Evolutionary conservation across 2,113 vertebrate genomes (phyloP).

Genomic region (Psilopogon haemacephalus): DNA sequence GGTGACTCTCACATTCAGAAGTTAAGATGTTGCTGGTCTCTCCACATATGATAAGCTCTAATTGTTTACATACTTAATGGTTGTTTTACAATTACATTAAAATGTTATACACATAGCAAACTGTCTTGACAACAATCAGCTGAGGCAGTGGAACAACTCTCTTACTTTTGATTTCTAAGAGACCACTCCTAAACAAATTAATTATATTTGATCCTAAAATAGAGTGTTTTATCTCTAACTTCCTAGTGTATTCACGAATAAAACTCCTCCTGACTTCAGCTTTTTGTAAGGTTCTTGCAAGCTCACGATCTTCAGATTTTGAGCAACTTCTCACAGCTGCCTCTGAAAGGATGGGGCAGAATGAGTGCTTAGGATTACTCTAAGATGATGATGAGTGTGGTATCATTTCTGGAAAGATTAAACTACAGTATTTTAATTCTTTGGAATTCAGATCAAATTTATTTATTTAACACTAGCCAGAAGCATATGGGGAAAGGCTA

Average conservation of each 20-base stretch:
- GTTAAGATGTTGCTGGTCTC: constrained; percentile 46
- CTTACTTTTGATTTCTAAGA: neutral
- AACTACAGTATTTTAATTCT: neutral
- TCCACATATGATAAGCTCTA: neutral
- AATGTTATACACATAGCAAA: neutral
- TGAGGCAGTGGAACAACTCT: neutral
- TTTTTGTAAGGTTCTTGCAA: neutral
- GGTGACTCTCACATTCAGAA: constrained; percentile 58
- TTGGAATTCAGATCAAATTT: neutral
- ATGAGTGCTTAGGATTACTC: neutral
- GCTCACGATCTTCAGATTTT: neutral
- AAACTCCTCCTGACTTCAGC: neutral
- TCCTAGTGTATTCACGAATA: neutral
- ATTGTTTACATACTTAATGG: constrained; percentile 31
- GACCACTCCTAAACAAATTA: neutral
- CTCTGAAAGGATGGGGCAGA: neutral
- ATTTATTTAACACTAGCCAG: neutral
- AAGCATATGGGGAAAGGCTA: neutral
- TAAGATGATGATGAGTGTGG: neutral
- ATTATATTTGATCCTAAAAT: neutral
- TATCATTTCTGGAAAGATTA: neutral
- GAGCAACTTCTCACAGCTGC: neutral
- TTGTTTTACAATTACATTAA: constrained; percentile 24
- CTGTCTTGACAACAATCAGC: neutral
- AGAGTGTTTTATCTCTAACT: neutral